phyloP scores from a whole-genome alignment of 2,113 vertebrate genomes.

The Bufo gargarizans region DNA sequence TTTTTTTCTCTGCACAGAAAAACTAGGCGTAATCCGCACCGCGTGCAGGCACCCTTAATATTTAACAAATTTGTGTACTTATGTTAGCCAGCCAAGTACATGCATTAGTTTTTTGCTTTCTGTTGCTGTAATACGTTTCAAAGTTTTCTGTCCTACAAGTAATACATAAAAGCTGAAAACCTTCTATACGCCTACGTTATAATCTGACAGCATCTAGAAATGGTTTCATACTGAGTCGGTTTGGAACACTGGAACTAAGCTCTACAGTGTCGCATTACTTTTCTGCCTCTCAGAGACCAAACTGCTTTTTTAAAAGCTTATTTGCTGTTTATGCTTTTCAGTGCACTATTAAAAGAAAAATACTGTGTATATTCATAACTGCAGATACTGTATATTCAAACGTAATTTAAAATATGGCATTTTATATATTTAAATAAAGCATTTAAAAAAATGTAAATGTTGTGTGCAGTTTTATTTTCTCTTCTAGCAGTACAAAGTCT shows the following conservation, averaged over 20 bases:
- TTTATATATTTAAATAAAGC: constrained; percentile 9
- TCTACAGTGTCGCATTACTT: neutral
- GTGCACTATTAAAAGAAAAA: neutral
- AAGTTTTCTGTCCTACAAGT: neutral
- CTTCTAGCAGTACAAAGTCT: too few species aligned
- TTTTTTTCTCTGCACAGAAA: too few species aligned
- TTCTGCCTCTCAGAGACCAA: neutral
- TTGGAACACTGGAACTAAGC: neutral
- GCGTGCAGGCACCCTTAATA: too few species aligned
- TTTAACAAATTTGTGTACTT: neutral
- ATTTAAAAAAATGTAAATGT: neutral
- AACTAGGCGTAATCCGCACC: too few species aligned
- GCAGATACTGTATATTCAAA: neutral
- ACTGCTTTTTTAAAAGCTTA: neutral
- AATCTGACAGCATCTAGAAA: neutral
- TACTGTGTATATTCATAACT: neutral
- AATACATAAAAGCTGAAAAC: neutral
- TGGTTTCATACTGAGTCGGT: too few species aligned
- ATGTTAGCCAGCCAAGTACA: neutral
- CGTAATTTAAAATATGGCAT: neutral
- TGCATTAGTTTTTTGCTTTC: neutral
- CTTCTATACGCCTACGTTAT: neutral
- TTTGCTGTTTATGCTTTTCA: neutral
- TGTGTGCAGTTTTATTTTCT: neutral
- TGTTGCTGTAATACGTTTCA: neutral